A percentile compares a stretch with the other conserved stretches of the same genome.
Conservation (phyloP, 2,113 vertebrate genomes). For the Cyprinodon brontotheroides region DNA sequence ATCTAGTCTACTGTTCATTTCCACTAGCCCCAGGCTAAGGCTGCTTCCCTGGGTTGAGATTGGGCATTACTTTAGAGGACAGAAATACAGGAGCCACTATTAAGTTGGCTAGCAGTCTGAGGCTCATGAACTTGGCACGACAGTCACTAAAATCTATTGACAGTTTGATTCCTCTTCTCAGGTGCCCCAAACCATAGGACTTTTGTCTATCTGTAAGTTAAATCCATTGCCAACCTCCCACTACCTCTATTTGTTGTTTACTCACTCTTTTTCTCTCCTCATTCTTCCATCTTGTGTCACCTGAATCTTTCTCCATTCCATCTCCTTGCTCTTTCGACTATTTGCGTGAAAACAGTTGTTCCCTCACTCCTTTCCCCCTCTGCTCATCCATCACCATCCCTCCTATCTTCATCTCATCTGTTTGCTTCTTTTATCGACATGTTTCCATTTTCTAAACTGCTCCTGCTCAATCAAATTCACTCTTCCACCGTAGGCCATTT, state of each 20-base stretch:
- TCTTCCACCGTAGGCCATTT: slow-evolving; percentile 62
- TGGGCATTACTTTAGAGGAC: slow-evolving; percentile 76
- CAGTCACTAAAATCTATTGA: slow-evolving; percentile 74
- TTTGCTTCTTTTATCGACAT: slow-evolving; percentile 78
- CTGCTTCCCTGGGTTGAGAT: slow-evolving; percentile 64
- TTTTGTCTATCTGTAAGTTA: slow-evolving; percentile 69
- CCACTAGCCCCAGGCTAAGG: slow-evolving; percentile 68
- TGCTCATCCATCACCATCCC: slow-evolving; percentile 77
- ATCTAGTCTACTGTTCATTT: slow-evolving; percentile 76
- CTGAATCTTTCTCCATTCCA: slow-evolving; percentile 66
- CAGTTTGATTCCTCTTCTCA: slow-evolving; percentile 66
- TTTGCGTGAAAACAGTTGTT: slow-evolving; percentile 54
- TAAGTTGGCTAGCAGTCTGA: slow-evolving; percentile 71
- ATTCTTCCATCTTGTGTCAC: slow-evolving; percentile 50
- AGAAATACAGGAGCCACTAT: slow-evolving; percentile 76
- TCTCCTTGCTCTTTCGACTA: slow-evolving; percentile 63
- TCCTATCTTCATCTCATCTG: slow-evolving; percentile 74
- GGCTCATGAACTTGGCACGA: slow-evolving; percentile 61
- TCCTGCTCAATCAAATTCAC: slow-evolving; percentile 79
- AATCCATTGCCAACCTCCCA: slow-evolving; percentile 69
- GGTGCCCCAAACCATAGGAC: slow-evolving; percentile 69
- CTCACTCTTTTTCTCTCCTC: slow-evolving; percentile 57
- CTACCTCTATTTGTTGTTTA: slow-evolving; percentile 71
- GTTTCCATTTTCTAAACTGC: slow-evolving; percentile 80
- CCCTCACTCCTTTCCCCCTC: slow-evolving; percentile 48